phyloP scores from a whole-genome alignment of 2,113 vertebrate genomes.

The Tympanuchus pallidicinctus region DNA sequence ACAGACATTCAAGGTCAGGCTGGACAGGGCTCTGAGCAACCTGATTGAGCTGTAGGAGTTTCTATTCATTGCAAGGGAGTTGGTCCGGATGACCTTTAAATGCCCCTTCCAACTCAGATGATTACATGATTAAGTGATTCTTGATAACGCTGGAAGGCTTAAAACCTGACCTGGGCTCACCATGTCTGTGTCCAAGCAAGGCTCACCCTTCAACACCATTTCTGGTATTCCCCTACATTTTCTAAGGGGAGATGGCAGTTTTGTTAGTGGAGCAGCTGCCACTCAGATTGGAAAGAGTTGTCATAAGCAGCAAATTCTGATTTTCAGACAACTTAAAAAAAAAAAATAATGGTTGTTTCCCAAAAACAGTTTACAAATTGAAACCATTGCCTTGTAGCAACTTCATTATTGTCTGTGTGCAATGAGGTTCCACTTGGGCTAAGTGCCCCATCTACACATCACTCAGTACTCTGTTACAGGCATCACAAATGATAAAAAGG shows the following conservation, averaged over 20 bases:
- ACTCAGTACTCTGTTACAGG: background rate
- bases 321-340: background rate
- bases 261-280: background rate
- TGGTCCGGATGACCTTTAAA: too few relatives aligned
- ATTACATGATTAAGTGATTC: too few relatives aligned
- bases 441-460: background rate
- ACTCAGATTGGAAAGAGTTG: background rate
- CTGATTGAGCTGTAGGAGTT: too few relatives aligned
- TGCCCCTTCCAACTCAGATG: too few relatives aligned
- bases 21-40: too few relatives aligned
- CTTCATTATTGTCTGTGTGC: conserved; percentile 2
- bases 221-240: background rate
- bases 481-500: background rate
- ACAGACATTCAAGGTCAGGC: too few relatives aligned
- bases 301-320: background rate
- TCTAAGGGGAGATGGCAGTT: background rate
- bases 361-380: background rate
- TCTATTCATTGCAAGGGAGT: too few relatives aligned
- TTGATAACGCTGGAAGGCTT: background rate
- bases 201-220: background rate
- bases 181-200: background rate
- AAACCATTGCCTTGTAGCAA: conserved; percentile 22
- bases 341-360: background rate
- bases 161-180: background rate
- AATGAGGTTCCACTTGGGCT: background rate